Conservation (phyloP, 53 echinoderm and acorn worm genomes). For the Stichopus horrens region DNA sequence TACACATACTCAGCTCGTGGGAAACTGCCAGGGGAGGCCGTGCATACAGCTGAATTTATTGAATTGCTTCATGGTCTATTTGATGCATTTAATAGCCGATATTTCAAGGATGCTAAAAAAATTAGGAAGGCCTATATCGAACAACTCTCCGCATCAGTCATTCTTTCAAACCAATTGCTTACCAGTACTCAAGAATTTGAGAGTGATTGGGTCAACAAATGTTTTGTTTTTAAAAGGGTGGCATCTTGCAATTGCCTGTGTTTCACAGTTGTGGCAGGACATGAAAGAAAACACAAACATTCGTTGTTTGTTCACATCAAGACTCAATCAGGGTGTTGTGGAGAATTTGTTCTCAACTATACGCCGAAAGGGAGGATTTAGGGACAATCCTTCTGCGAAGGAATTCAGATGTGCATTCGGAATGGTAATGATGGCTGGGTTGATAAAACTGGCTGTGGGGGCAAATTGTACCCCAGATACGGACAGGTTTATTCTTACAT, state of each 20-base stretch:
- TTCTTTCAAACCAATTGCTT: neutral
- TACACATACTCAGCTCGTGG: no score
- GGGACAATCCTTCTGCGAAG: conserved; percentile 51
- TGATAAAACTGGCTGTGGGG: conserved; percentile 46
- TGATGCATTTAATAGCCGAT: no score
- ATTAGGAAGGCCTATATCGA: no score
- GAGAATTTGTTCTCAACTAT: conserved; percentile 46
- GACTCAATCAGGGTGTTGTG: conserved; percentile 39
- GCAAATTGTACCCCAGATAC: conserved; percentile 47
- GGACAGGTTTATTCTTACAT: conserved; percentile 42
- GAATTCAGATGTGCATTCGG: conserved; percentile 53
- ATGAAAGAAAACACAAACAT: conserved; percentile 3
- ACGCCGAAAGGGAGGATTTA: conserved; percentile 45
- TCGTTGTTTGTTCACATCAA: conserved; percentile 8
- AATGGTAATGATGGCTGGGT: conserved; percentile 58
- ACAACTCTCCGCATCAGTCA: no score
- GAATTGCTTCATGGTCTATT: no score
- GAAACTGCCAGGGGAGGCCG: no score
- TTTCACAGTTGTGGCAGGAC: conserved; percentile 44
- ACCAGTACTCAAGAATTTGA: conserved; percentile 23
- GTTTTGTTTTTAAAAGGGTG: conserved; percentile 50
- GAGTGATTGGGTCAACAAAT: conserved; percentile 34
- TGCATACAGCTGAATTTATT: no score
- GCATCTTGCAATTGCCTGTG: conserved; percentile 23
- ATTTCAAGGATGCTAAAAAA: no score